phyloP scores from a whole-genome alignment of 2,888 invertebrate genomes.

The Thecocarcelia acutangulata region DNA sequence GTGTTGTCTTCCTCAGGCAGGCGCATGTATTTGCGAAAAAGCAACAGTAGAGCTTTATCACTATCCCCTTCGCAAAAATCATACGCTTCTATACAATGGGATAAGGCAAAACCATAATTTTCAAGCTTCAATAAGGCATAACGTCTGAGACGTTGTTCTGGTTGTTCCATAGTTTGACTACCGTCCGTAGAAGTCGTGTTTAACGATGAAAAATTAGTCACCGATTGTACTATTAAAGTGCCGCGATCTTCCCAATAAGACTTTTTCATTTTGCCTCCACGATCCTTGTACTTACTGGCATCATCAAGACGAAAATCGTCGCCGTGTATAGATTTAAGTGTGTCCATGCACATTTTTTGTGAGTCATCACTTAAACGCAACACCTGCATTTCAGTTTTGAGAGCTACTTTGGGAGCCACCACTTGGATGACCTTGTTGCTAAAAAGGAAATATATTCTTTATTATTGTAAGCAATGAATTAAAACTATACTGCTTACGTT shows the following conservation, averaged over 20 bases:
- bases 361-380: slow-evolving; percentile 86
- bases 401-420: slow-evolving; percentile 82
- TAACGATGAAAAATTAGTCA: slow-evolving; percentile 84
- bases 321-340: slow-evolving; percentile 89
- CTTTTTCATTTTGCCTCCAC: slow-evolving; percentile 85
- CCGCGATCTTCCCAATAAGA: slow-evolving; percentile 90
- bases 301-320: slow-evolving; percentile 84
- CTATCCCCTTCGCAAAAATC: slow-evolving; percentile 85
- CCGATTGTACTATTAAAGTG: slow-evolving; percentile 86
- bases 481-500: slow-evolving; percentile 65
- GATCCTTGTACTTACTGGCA: slow-evolving; percentile 85
- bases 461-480: not conserved
- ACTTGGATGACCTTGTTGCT: slow-evolving; percentile 81
- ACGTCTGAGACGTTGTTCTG: slow-evolving; percentile 85
- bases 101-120: slow-evolving; percentile 88
- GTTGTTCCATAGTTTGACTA: slow-evolving; percentile 77
- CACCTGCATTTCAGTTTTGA: slow-evolving; percentile 89
- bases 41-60: slow-evolving; percentile 87
- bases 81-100: slow-evolving; percentile 89
- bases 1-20: slow-evolving; percentile 61
- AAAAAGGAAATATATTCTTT: slow-evolving; percentile 1
- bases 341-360: slow-evolving; percentile 88
- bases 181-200: slow-evolving; percentile 76
- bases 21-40: slow-evolving; percentile 87
- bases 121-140: slow-evolving; percentile 88